Base-by-base conservation (phyloP, 2,113 vertebrate species). In the Aegotheles bennettii region DNA sequence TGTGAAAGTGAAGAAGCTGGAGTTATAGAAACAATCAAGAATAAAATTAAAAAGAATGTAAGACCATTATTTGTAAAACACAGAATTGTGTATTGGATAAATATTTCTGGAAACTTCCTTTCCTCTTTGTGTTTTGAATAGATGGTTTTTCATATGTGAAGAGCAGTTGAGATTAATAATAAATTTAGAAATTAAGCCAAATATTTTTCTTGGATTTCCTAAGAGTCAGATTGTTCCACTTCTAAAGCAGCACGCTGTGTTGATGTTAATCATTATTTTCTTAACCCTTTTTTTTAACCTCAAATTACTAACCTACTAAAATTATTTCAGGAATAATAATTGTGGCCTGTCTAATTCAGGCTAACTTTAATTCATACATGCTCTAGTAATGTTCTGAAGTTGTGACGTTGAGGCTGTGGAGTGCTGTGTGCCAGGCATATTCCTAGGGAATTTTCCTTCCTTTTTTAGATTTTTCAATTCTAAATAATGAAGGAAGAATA, bases 41-140 rank as follows among this genome's bases (percentile, higher is more conserved):
- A 99, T 97, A 99, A 99, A 97, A 99, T 99, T 42, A 99, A 99
- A 95, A 99, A 99, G 97, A 99, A 99, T 26, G 99, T 99, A 97
- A 99, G 99, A 98, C 38, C 8, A 3, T 6, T 15, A 45, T 89
- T 88, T 76, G 14, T 64, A 65, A 71, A 61, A 78, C 26, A 19
- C 18, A 16, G 10, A 61, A 26, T 71, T 47, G 6, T 56, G 3
- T 77, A 13, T 40, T 42, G 16, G 42, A 38, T 42, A 76, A 26
- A 2, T 65, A 50, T 74, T 78, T 90, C 25, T 71, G 53, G 16
- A 70, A 84, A 29, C 21, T 53, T 84, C 10, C 9, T 84, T 63
- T 54, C 33, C 2, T 79, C 5, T 81, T 84, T 80, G 9, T 51
- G 14, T 71, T 45, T 75, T 78, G 18, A 60, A 8, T 59, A 64